Evolutionary conservation across 2,113 vertebrate genomes (phyloP).

Genomic region (Oxyura jamaicensis): DNA sequence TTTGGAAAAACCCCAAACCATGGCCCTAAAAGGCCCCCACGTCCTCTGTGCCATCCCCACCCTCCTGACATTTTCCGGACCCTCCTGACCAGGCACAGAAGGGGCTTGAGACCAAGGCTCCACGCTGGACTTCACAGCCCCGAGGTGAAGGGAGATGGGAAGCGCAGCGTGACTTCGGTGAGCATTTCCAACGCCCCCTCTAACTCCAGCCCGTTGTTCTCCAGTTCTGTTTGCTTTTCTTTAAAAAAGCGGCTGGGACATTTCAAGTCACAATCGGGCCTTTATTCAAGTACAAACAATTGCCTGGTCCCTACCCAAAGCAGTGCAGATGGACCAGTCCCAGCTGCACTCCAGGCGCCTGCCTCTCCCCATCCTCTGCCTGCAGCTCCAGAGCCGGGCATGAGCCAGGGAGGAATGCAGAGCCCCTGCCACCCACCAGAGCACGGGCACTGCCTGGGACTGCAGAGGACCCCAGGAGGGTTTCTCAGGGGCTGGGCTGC

Average conservation of each 20-base stretch:
- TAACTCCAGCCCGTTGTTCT: neutral
- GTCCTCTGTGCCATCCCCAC: no score
- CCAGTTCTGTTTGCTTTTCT: conserved; percentile 50
- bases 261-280: conserved; percentile 35
- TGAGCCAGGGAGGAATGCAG: rapidly evolving
- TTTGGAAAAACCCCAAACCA: neutral
- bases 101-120: neutral
- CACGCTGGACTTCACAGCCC: neutral
- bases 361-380: neutral
- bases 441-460: neutral
- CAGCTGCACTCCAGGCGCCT: neutral
- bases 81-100: neutral
- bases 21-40: neutral
- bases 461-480: neutral
- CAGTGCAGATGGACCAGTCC: neutral
- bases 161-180: neutral
- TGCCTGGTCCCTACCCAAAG: conserved; percentile 44
- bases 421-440: neutral
- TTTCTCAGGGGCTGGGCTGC: neutral
- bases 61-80: neutral
- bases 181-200: neutral
- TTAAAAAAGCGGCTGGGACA: conserved; percentile 11
- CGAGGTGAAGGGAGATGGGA: neutral
- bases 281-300: conserved; percentile 64
- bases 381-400: rapidly evolving